phyloP scores from a whole-genome alignment of 2,113 vertebrate species.

The Taxidea taxus region DNA sequence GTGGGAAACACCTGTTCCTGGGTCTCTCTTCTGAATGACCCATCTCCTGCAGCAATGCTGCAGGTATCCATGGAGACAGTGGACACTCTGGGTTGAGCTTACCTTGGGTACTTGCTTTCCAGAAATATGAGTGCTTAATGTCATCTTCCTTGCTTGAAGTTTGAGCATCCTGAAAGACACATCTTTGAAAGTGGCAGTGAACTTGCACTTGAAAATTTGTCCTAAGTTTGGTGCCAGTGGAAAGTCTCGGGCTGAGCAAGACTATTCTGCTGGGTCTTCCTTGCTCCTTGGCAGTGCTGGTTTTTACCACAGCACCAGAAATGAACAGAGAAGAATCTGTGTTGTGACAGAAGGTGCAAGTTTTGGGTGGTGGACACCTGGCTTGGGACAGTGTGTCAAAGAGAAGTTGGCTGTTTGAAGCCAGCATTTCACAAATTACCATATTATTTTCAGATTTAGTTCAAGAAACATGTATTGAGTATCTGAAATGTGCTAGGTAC shows the following conservation, averaged over 20 bases:
- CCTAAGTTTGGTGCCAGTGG: neutral
- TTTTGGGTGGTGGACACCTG: neutral
- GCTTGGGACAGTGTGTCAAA: neutral
- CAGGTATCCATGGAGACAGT: neutral
- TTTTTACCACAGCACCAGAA: neutral
- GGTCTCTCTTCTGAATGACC: neutral
- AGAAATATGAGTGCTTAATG: neutral
- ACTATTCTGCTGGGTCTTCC: neutral
- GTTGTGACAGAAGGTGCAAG: neutral
- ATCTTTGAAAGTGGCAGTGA: neutral
- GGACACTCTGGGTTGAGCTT: neutral
- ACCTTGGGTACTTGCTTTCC: neutral
- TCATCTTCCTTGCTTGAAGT: neutral
- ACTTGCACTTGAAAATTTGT: neutral
- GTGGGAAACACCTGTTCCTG: neutral
- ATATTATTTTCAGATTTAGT: constrained; percentile 33
- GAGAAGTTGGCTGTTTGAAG: neutral
- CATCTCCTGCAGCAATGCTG: neutral
- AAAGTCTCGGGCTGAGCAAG: neutral
- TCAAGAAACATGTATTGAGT: neutral
- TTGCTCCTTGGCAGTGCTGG: neutral
- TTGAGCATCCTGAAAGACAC: neutral
- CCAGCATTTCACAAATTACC: neutral
- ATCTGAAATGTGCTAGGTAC: neutral
- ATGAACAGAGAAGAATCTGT: neutral